Evolutionary conservation across 2,888 invertebrate genomes (phyloP).

Genomic region (Acanthosepion lycidas): DNA sequence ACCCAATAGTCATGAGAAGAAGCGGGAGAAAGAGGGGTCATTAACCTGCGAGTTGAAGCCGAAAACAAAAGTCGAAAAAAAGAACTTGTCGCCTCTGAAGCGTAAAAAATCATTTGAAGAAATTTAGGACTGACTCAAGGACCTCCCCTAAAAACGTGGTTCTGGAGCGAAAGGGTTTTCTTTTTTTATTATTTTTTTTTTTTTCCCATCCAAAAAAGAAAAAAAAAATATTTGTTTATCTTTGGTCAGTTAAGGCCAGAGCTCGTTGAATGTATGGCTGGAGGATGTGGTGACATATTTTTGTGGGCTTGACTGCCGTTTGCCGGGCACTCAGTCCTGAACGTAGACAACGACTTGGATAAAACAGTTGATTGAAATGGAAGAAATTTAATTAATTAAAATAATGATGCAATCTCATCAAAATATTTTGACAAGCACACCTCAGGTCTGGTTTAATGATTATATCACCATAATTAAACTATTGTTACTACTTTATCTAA

Average conservation of each 20-base stretch:
- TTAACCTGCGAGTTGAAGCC: slow-evolving; percentile 34
- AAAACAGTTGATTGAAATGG: too few species aligned
- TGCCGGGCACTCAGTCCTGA: too few species aligned
- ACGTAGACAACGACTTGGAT: too few species aligned
- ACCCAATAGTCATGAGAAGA: slow-evolving; percentile 56
- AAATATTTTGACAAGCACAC: too few species aligned
- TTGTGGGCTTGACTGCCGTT: not conserved
- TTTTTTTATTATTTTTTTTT: not conserved
- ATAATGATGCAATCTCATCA: too few species aligned
- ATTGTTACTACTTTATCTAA: too few species aligned
- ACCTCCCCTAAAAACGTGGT: not conserved
- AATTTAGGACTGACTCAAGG: not conserved
- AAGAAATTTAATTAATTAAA: too few species aligned
- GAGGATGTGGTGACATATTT: not conserved
- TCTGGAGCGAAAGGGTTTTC: not conserved
- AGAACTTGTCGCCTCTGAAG: slow-evolving; percentile 44
- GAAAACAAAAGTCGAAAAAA: slow-evolving; percentile 23
- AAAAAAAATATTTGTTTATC: not conserved
- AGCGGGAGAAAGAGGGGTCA: slow-evolving; percentile 48
- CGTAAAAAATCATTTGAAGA: slow-evolving; percentile 47
- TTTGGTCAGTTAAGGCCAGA: not conserved
- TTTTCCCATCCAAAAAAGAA: not conserved
- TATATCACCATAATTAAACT: too few species aligned
- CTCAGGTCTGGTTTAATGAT: too few species aligned
- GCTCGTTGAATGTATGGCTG: not conserved